phyloP scores from a whole-genome alignment of 2,888 invertebrate species.

The Pterostichus madidus region DNA sequence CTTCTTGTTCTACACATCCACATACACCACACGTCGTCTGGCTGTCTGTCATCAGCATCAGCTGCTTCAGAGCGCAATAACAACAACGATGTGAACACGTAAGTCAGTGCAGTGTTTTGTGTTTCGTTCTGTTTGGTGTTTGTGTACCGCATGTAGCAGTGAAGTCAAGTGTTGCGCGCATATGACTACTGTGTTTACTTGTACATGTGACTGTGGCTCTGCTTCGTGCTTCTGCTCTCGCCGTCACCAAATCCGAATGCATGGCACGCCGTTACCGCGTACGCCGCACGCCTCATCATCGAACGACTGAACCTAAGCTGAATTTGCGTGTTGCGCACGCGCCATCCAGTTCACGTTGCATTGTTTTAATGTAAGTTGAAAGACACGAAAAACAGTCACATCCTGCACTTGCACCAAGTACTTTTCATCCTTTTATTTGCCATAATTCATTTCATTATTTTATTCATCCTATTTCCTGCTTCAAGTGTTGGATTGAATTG shows the following conservation, averaged over 20 bases:
- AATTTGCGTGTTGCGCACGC: conserved; percentile 37
- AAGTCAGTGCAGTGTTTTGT: conserved; percentile 27
- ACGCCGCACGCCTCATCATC: conserved; percentile 43
- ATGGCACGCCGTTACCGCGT: conserved; percentile 28
- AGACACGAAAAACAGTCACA: conserved; percentile 23
- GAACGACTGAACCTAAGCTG: conserved; percentile 51
- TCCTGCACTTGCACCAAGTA: neutral
- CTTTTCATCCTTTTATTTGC: neutral
- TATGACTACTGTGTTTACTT: neutral
- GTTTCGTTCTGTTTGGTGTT: conserved; percentile 8
- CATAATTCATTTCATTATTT: neutral
- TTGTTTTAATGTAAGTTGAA: conserved; percentile 50
- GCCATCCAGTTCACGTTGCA: conserved; percentile 24
- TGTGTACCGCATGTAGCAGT: neutral
- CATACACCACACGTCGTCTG: conserved; percentile 20
- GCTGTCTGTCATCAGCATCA: neutral
- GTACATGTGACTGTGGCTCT: conserved; percentile 12
- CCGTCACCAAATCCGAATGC: conserved; percentile 26
- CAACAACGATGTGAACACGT: conserved; percentile 59
- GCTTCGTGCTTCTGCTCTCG: neutral
- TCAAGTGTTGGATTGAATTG: neutral
- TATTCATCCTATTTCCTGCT: neutral
- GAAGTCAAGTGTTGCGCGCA: neutral
- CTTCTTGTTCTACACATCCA: conserved; percentile 4
- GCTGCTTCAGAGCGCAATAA: neutral